Conservation (phyloP, 1,140 invertebrate genomes). For the Dendroctonus valens region DNA sequence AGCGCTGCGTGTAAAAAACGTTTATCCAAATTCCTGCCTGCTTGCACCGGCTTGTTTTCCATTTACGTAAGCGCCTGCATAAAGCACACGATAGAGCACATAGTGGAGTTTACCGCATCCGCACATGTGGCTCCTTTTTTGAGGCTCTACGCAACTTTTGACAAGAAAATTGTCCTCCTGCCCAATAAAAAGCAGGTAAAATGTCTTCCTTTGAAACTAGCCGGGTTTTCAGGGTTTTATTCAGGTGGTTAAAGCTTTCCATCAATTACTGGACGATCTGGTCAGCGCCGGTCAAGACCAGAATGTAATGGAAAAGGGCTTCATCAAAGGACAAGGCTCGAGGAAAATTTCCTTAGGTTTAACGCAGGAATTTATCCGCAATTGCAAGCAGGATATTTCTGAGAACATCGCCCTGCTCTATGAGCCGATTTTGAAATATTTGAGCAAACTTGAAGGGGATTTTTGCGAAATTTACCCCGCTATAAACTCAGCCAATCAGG, state of each 20-base stretch:
- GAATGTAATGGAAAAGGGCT: conserved; percentile 30
- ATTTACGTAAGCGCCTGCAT: conserved; percentile 36
- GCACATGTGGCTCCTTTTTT: conserved; percentile 34
- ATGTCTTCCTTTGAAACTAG: not conserved
- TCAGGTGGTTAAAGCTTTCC: conserved; percentile 25
- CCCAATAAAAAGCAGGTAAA: conserved; percentile 30
- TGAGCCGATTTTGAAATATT: conserved; percentile 33
- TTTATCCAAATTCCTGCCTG: conserved; percentile 21
- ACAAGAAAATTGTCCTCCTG: conserved; percentile 24
- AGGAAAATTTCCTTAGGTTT: conserved; percentile 36
- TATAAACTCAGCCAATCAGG: conserved; percentile 26
- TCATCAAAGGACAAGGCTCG: conserved; percentile 36
- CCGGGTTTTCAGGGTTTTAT: conserved; percentile 2
- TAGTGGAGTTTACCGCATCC: conserved; percentile 33
- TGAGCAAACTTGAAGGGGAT: conserved; percentile 31
- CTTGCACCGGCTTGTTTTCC: conserved; percentile 37
- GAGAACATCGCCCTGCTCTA: conserved; percentile 35
- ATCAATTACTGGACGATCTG: conserved; percentile 35
- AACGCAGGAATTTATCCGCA: conserved; percentile 39
- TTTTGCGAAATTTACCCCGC: conserved; percentile 34
- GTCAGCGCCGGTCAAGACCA: conserved; percentile 32
- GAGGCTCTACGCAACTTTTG: conserved; percentile 34
- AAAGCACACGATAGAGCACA: conserved; percentile 33
- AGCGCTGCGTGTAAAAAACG: conserved; percentile 6
- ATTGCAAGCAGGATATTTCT: conserved; percentile 30